These are phyloP conservation scores for Benthosema pterotum DNA, from an alignment of 2,797 vertebrate genomes.

Conservation along the genomic window DNA sequence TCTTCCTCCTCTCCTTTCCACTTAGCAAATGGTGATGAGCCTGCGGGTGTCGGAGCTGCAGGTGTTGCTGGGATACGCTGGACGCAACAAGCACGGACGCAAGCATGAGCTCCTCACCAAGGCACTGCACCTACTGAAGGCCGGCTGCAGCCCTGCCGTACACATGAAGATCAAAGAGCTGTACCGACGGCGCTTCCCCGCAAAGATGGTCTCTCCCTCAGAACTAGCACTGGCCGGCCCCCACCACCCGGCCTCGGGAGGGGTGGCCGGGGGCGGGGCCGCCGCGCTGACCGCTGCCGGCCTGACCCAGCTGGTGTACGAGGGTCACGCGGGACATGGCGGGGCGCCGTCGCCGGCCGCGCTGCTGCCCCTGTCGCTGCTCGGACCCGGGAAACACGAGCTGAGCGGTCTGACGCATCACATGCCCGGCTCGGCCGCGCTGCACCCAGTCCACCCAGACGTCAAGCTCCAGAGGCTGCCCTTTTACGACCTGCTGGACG, in stretches of 20 bases:
- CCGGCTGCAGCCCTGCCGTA: constrained; percentile 95
- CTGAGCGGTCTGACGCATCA: constrained; percentile 88
- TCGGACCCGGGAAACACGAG: constrained; percentile 94
- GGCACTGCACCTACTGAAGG: constrained; percentile 94
- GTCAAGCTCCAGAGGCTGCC: constrained; percentile 97
- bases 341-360: constrained; percentile 85
- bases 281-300: constrained; percentile 85
- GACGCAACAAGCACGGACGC: constrained; percentile 97
- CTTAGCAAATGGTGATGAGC: constrained; percentile 99
- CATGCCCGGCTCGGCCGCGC: constrained; percentile 85
- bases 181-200: constrained; percentile 94
- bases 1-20: background rate
- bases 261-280: constrained; percentile 62
- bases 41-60: constrained; percentile 98
- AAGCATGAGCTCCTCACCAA: constrained; percentile 99
- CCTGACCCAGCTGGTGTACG: constrained; percentile 90
- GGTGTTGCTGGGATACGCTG: constrained; percentile 97
- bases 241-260: constrained; percentile 82
- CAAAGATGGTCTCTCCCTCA: constrained; percentile 93
- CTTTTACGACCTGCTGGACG: constrained; percentile 96
- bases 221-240: constrained; percentile 89
- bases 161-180: constrained; percentile 99
- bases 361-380: constrained; percentile 91
- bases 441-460: constrained; percentile 96
- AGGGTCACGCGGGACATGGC: constrained; percentile 78